Evolutionary conservation across 2,113 vertebrate genomes (phyloP), one percentile per base, ranked within the genome.

Genomic region (Cyprinodon variegatus): DNA sequence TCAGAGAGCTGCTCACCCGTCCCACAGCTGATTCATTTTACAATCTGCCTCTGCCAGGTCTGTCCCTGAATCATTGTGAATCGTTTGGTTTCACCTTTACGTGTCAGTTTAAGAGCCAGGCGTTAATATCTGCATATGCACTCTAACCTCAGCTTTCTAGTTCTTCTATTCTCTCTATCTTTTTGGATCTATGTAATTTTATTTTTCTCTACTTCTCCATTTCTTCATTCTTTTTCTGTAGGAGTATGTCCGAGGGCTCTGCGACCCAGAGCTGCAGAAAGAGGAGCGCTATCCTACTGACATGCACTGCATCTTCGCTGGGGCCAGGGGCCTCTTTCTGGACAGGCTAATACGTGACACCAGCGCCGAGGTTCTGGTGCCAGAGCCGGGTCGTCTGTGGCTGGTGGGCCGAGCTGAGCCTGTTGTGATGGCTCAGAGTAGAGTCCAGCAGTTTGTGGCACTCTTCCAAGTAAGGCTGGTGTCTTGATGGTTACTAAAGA

Each of bases 271-370:
- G 79, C 91, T 98, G 48, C 95, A 96, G 87, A 92, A 96, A 86
- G 96, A 93, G 59, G 96, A 99, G 78, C 69, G 80, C 4, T 99
- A 99, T 82, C 98, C 98, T 0, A 96, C 95, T 85, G 97, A 97
- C 87, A 98, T 99, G 97, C 97, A 99, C 86, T 98, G 98, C 77
- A 97, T 99, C 89, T 99, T 99, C 13, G 96, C 92, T 9, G 97
- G 97, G 0, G 96, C 96, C 0, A 92, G 94, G 41, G 95, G 93
- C 50, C 94, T 97, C 36, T 99, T 99, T 88, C 90, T 99, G 73
- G 95, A 97, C 86, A 93, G 95, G 17, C 94, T 99, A 39, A 94
- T 97, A 76, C 94, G 95, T 76, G 96, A 98, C 84, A 99, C 97
- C 0, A 98, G 96, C 66, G 97, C 98, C 0, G 97, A 98, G 67